Conservation (phyloP, 2,113 vertebrate species). For the Bostrychus sinensis region DNA sequence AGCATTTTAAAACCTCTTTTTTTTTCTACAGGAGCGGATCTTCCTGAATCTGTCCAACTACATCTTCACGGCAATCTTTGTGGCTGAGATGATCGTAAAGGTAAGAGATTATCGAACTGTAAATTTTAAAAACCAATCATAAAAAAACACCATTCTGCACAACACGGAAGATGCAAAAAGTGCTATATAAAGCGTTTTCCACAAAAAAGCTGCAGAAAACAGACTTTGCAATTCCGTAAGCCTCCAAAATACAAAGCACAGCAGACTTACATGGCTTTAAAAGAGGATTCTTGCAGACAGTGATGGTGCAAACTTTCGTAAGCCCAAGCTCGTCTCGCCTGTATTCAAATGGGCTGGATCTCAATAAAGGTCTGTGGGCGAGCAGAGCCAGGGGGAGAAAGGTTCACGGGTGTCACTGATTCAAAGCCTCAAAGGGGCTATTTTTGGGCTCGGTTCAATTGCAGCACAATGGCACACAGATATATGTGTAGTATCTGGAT, state of each 20-base stretch:
- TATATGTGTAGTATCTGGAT: too few relatives aligned
- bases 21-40: constrained; percentile 87
- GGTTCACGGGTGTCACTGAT: constrained; percentile 73
- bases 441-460: constrained; percentile 34
- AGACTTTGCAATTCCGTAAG: constrained; percentile 10
- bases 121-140: too few relatives aligned
- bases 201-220: constrained; percentile 14
- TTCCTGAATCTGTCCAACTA: constrained; percentile 97
- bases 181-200: too few relatives aligned
- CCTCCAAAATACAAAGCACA: constrained; percentile 9
- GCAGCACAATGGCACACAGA: too few relatives aligned
- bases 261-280: constrained; percentile 5
- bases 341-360: constrained; percentile 62
- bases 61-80: constrained; percentile 96
- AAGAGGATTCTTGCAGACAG: constrained; percentile 10
- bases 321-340: constrained; percentile 55
- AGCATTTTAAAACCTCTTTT: constrained; percentile 2
- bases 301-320: constrained; percentile 33
- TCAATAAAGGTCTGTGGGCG: constrained; percentile 63
- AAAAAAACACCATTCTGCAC: too few relatives aligned
- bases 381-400: constrained; percentile 46
- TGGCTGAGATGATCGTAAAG: constrained; percentile 97
- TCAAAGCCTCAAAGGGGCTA: constrained; percentile 58
- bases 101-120: constrained; percentile 75
- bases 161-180: too few relatives aligned